Conservation (phyloP, 2,888 invertebrate genomes). For the Philopedon plagiatum region DNA sequence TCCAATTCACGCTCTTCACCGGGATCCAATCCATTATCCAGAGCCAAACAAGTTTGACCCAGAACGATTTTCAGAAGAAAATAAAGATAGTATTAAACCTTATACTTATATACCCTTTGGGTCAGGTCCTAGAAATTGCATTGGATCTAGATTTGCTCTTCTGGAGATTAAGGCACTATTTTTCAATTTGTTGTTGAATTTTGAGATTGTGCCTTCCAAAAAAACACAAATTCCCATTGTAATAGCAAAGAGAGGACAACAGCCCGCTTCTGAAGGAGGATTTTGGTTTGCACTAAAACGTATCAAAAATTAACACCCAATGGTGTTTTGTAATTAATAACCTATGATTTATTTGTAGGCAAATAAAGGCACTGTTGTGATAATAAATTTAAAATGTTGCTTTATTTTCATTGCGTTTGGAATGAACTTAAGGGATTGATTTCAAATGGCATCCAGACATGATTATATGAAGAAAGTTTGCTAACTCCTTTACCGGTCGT, state of each 20-base stretch:
- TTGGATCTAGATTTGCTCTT: slow-evolving; percentile 65
- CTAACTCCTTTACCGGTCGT: too few relatives aligned
- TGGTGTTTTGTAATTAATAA: too few relatives aligned
- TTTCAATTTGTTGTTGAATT: slow-evolving; percentile 59
- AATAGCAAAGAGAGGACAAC: background rate
- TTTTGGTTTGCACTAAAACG: slow-evolving; percentile 59
- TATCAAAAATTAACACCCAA: slow-evolving; percentile 7
- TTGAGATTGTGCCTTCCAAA: slow-evolving; percentile 4
- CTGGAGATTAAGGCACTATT: slow-evolving; percentile 53
- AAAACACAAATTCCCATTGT: slow-evolving; percentile 7
- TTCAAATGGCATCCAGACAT: too few relatives aligned
- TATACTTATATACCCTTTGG: slow-evolving; percentile 72
- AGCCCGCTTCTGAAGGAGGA: slow-evolving; percentile 53
- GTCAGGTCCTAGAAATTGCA: slow-evolving; percentile 63
- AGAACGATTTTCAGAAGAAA: slow-evolving; percentile 60
- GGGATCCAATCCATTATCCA: slow-evolving; percentile 66
- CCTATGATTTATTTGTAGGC: too few relatives aligned
- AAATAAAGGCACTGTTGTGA: too few relatives aligned
- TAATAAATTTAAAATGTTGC: too few relatives aligned
- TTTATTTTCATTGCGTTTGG: too few relatives aligned
- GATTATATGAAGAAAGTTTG: too few relatives aligned
- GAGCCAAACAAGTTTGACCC: slow-evolving; percentile 70
- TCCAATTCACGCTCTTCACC: slow-evolving; percentile 65
- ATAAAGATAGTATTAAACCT: slow-evolving; percentile 67
- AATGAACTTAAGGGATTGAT: too few relatives aligned